Base-by-base conservation (phyloP, 2,888 invertebrate species). In the Agrotis clavis region DNA sequence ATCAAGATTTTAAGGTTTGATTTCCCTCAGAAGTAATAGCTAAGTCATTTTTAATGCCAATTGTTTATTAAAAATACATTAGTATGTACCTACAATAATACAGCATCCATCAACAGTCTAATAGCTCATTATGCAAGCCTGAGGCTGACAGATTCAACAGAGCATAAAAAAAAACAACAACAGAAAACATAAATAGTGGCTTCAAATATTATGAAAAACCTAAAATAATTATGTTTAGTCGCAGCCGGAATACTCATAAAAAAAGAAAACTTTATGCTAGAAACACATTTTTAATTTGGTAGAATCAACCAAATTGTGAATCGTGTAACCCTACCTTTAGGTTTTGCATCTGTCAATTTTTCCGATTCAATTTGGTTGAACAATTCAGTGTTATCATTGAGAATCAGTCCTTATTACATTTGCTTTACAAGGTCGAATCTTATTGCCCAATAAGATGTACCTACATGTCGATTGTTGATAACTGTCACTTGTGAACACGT, bases 51-150 rank as follows among this genome's bases (percentile, higher is more conserved):
- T 35, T 14, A 47, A 54, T 41, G 63, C 45, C 7, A 25, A 61
- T n/a, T 41, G 50, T 56, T 48, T 54, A 62, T 54, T 64, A n/a
- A 65, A 35, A n/a, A 69, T 25, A 66, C 19, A 61, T 70, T 59
- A 14, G 18, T 30, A n/a, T n/a, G n/a, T n/a, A 30, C 25, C 25
- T 14, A 14, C 19, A 71, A 30, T 56, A 35, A 21, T 65, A 18
- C 30, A 54, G 45, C 9, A 18, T 21, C 18, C 47, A 35, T 66
- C n/a, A 21, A 41, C 9, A 50, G 14, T 4, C 4, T 11, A 13
- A 45, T 45, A 25, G 16, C 13, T 47, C 3, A 19, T 45, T 18
- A 6, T n/a, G 9, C 11, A 57, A 7, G 35, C 35, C 35, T 35
- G 35, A 35, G 30, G 30, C 30, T 30, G 30, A 30, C 7, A 35